Evolutionary conservation across 2,113 vertebrate genomes (phyloP), one percentile per base, ranked within the genome.

Genomic region (Micronycteris hirsuta): DNA sequence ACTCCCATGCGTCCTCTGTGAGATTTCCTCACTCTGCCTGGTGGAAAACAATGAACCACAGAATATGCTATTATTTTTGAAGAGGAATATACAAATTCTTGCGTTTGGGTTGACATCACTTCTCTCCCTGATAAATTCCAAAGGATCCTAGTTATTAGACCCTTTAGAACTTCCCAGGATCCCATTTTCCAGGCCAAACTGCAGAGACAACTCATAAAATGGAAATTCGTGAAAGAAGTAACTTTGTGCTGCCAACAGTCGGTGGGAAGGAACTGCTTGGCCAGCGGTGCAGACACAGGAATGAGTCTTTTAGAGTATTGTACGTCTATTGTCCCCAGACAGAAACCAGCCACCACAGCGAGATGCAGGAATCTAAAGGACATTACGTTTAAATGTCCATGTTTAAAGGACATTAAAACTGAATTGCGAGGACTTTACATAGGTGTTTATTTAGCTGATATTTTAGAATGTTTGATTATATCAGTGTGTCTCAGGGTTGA

Each of bases 191-290:
- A 96, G 88, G 63, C 68, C 78, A 96, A 87, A 95, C 90, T 96
- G 83, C 86, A 86, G 96, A 82, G 89, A 97, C 98, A 98, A 81
- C 73, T 94, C 77, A 91, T 97, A 98, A 98, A 98, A 96, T 95
- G 97, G 88, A 98, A 97, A 98, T 97, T 96, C 38, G 76, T 98
- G 96, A 97, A 87, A 97, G 91, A 95, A 97, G 96, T 68, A 97
- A 74, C 89, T 91, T 93, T 94, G 61, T 65, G 41, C 13, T 95
- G 67, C 80, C 95, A 86, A 36, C 89, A 67, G 93, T 91, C 85
- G 97, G 96, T 0, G 11, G 71, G 38, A 96, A 97, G 93, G 89
- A 97, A 96, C 74, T 2, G 43, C 95, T 97, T 98, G 97, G 68
- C 96, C 92, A 98, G 96, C 96, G 97, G 89, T 97, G 74, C 78